Conservation (phyloP, 2,113 vertebrate genomes). For the Carlito syrichta region DNA sequence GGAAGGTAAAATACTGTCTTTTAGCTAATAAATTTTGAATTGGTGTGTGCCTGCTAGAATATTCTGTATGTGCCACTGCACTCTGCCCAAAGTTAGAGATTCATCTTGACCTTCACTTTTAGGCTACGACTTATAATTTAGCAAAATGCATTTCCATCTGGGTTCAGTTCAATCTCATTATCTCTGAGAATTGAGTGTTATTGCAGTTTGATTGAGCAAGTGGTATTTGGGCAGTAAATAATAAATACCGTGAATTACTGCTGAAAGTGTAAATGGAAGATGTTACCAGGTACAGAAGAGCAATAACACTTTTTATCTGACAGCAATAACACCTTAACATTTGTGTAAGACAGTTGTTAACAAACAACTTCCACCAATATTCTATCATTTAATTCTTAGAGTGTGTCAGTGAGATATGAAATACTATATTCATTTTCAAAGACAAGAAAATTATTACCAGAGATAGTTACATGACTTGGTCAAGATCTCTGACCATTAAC, state of each 20-base stretch:
- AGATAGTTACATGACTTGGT: neutral
- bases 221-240: neutral
- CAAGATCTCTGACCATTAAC: neutral
- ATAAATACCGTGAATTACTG: neutral
- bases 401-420: neutral
- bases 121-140: neutral
- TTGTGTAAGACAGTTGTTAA: neutral
- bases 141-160: neutral
- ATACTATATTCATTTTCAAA: neutral
- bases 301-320: neutral
- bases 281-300: neutral
- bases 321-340: neutral
- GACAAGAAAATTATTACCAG: neutral
- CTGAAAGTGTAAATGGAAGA: neutral
- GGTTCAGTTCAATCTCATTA: neutral
- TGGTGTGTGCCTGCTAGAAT: neutral
- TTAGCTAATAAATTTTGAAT: neutral
- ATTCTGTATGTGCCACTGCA: neutral
- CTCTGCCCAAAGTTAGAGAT: neutral
- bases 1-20: neutral
- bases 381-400: neutral
- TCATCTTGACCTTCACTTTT: neutral
- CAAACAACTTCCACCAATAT: neutral
- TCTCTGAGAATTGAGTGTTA: constrained; percentile 13
- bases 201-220: neutral